Evolutionary conservation across 2,113 vertebrate genomes (phyloP).

Genomic region (Arvicanthis niloticus): DNA sequence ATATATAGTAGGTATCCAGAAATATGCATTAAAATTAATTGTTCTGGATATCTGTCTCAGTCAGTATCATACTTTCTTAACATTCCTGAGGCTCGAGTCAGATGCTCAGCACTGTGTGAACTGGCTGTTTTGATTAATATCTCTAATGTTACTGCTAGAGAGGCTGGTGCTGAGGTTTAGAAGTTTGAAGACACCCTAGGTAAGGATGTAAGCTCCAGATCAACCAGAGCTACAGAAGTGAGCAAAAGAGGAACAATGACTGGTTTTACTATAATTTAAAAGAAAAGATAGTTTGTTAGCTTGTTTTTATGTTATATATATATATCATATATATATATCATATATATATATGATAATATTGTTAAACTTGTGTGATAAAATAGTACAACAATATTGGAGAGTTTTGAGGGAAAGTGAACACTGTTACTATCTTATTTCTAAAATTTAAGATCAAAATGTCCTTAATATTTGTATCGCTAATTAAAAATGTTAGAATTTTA

Average conservation of each 20-base stretch:
- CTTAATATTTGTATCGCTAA: not conserved
- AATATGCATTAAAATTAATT: constrained; percentile 40
- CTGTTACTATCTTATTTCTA: not conserved
- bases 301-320: not conserved
- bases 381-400: not conserved
- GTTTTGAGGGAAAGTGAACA: not conserved
- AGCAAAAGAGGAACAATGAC: not conserved
- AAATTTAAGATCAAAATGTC: not conserved
- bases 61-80: not conserved
- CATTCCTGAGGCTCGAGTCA: too few species aligned
- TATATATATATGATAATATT: not conserved
- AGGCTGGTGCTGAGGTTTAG: not conserved
- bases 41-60: not conserved
- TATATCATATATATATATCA: too few species aligned
- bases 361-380: not conserved
- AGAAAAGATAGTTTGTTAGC: not conserved
- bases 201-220: not conserved
- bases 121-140: not conserved
- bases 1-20: not conserved
- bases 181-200: not conserved
- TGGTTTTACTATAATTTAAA: constrained; percentile 16
- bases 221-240: not conserved
- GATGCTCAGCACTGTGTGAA: not conserved
- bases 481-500: not conserved
- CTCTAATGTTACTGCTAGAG: not conserved